A percentile compares a stretch with the other conserved stretches of the same genome.
Conservation (phyloP, 2,888 invertebrate species). For the Crocallis elinguaria region DNA sequence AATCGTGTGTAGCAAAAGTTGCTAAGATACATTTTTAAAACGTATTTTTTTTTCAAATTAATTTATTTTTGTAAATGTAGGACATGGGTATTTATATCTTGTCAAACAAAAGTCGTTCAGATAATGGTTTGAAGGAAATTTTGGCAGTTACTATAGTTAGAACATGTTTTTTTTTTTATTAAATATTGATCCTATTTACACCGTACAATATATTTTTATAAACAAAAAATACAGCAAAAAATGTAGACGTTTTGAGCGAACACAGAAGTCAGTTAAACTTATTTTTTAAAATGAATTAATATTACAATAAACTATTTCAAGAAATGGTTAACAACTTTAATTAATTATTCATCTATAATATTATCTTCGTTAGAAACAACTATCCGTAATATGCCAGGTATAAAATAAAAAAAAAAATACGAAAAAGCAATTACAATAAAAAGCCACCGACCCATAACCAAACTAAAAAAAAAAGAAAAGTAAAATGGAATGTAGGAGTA, state of each 20-base stretch:
- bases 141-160: no score
- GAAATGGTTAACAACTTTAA: slow-evolving; percentile 39
- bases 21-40: no score
- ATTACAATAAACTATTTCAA: slow-evolving; percentile 29
- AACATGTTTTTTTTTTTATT: no score
- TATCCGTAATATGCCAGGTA: background rate
- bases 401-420: slow-evolving; percentile 11
- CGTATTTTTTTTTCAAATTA: no score
- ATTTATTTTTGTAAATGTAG: no score
- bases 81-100: no score
- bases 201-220: no score
- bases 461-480: slow-evolving; percentile 18
- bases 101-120: no score
- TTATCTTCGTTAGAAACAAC: slow-evolving; percentile 8
- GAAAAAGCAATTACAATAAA: slow-evolving; percentile 12
- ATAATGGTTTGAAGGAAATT: no score
- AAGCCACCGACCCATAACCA: slow-evolving; percentile 14
- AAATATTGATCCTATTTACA: no score
- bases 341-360: background rate
- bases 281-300: slow-evolving; percentile 7
- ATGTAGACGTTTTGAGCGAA: slow-evolving; percentile 52
- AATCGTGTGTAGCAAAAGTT: no score
- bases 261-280: slow-evolving; percentile 13
- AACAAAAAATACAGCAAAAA: slow-evolving; percentile 16
- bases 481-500: slow-evolving; percentile 36